Percentiles rank a stretch among this genome's conserved stretches.
Evolutionary conservation across 2,888 invertebrate species (phyloP).

Genomic region (Stenodera caucasica): DNA sequence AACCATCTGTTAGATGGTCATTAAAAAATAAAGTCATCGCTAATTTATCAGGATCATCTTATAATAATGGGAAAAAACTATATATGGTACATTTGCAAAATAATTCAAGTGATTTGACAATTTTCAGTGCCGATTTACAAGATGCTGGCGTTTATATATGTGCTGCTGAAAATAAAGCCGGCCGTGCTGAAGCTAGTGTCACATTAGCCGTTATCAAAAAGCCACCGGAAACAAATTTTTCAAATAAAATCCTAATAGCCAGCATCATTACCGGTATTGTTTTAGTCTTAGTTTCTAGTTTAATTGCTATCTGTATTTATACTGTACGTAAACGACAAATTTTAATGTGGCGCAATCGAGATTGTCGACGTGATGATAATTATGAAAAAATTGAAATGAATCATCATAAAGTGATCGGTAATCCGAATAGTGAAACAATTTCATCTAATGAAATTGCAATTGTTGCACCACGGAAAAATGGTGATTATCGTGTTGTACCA

Average conservation of each 20-base stretch:
- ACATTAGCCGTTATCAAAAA: slow-evolving; percentile 71
- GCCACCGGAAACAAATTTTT: slow-evolving; percentile 62
- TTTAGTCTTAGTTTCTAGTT: slow-evolving; percentile 67
- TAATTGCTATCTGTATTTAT: slow-evolving; percentile 67
- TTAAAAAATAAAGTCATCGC: slow-evolving; percentile 71
- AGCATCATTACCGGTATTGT: slow-evolving; percentile 69
- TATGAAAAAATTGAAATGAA: slow-evolving; percentile 81
- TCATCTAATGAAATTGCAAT: slow-evolving; percentile 42
- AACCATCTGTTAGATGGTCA: slow-evolving; percentile 73
- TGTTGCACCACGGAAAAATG: slow-evolving; percentile 61
- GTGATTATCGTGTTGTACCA: slow-evolving; percentile 74
- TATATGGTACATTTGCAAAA: slow-evolving; percentile 69
- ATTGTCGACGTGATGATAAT: slow-evolving; percentile 61
- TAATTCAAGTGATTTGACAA: slow-evolving; percentile 72
- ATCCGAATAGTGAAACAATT: slow-evolving; percentile 40
- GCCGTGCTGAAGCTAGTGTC: slow-evolving; percentile 73
- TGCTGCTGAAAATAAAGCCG: slow-evolving; percentile 79
- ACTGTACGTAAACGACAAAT: slow-evolving; percentile 64
- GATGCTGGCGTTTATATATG: slow-evolving; percentile 79
- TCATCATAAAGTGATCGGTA: slow-evolving; percentile 59
- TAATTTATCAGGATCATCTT: slow-evolving; percentile 60
- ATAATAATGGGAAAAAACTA: slow-evolving; percentile 61
- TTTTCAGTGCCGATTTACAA: slow-evolving; percentile 71
- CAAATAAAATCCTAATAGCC: slow-evolving; percentile 65
- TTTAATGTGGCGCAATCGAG: slow-evolving; percentile 58